phyloP scores from a whole-genome alignment of 2,888 invertebrate species.

The Pristionchus arcanus region DNA sequence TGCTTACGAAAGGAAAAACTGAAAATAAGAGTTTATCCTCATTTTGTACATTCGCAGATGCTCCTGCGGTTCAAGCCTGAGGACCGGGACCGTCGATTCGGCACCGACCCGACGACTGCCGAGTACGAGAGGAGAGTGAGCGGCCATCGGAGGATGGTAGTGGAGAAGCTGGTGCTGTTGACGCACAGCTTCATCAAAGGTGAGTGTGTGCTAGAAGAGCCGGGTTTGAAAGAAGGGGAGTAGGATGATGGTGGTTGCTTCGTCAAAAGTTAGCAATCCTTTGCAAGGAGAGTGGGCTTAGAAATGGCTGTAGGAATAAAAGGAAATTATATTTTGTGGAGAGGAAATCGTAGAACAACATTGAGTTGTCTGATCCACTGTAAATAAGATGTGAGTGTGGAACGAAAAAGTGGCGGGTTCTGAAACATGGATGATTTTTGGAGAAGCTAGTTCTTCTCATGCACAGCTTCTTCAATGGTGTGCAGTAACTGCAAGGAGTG shows the following conservation, averaged over 20 bases:
- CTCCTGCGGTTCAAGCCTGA: conserved; percentile 85
- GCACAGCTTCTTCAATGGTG: conserved; percentile 88
- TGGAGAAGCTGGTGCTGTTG: conserved; percentile 88
- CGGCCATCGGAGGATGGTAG: conserved; percentile 85
- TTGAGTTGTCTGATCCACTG: neutral
- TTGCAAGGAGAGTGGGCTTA: neutral
- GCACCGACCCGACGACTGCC: conserved; percentile 81
- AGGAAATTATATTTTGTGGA: neutral
- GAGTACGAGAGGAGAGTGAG: conserved; percentile 87
- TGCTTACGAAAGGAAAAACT: too few relatives aligned
- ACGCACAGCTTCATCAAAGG: conserved; percentile 89
- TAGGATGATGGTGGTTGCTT: too few relatives aligned
- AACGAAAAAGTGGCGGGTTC: neutral
- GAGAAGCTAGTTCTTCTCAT: conserved; percentile 88
- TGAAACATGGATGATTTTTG: conserved; percentile 78
- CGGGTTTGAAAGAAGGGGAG: neutral
- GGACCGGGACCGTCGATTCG: conserved; percentile 80
- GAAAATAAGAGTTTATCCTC: too few relatives aligned
- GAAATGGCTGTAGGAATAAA: neutral
- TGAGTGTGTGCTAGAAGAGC: conserved; percentile 66
- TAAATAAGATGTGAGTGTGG: neutral
- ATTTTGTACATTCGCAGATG: conserved; percentile 81
- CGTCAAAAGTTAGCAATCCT: too few relatives aligned
- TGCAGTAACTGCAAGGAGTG: too few relatives aligned
- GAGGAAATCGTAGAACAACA: neutral